Evolutionary conservation across 2,888 invertebrate genomes (phyloP), one percentile per base, ranked within the genome.

Genomic region (Machimus rusticus): DNA sequence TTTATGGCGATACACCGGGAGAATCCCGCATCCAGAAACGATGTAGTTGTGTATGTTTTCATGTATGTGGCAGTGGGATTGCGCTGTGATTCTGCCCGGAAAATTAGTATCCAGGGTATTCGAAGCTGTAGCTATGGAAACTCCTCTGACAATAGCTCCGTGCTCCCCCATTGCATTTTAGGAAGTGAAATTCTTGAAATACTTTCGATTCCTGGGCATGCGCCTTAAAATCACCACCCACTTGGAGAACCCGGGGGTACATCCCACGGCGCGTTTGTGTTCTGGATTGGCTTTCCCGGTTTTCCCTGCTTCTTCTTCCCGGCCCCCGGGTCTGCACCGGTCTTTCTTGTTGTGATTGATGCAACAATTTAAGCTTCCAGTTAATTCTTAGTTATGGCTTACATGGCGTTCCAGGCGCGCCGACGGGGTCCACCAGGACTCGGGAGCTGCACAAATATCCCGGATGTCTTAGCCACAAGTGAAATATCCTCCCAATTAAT

Each of bases 91-190:
- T 77, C 86, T 86, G 55, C 57, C 76, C 78, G 86, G 86, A 86
- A 86, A 86, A 86, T 86, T 86, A 57, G 86, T 86, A 86, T 86
- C 86, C 78, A 78, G 86, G 86, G 86, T 55, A 78, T 86, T 66
- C 76, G 23, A 55, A 57, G 23, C 43, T 78, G 86, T 86, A 86
- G 76, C 86, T 86, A 86, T 86, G 78, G 86, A 46, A 78, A 86
- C 86, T 86, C 78, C 86, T 86, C 77, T 78, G 86, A 86, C 78
- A 86, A 86, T 86, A 76, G 55, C 23, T 43, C 57, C 46, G 74
- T 74, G 74, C 43, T 39, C 85, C 85, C 74, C 85, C 74, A 85
- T 74, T 85, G 85, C 74, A 85, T 85, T 74, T 74, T 43, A 43
- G 74, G 74, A 74, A 85, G 85, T 85, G 74, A 74, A 74, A 85